Percentiles rank a stretch among this genome's conserved stretches.
Evolutionary conservation across 2,888 invertebrate genomes (phyloP).

Genomic region (Smittia sp.): DNA sequence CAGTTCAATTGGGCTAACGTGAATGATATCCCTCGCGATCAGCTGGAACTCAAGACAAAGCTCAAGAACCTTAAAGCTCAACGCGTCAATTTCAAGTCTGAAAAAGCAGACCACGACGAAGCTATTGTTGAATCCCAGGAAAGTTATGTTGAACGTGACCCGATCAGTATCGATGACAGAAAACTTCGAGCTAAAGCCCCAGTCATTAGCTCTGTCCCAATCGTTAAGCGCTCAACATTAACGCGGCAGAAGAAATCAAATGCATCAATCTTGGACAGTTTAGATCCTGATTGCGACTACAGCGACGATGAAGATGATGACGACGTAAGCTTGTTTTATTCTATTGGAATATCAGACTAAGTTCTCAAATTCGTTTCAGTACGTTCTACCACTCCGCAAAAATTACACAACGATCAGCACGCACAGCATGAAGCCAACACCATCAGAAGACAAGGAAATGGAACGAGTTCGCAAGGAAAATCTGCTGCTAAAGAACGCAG

Average conservation of each 20-base stretch:
- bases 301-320: neutral
- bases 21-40: neutral
- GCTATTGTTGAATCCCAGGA: neutral
- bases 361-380: neutral
- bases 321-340: neutral
- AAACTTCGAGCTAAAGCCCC: no score
- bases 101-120: neutral
- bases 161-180: no score
- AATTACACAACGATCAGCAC: neutral
- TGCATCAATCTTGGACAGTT: neutral
- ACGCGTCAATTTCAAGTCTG: neutral
- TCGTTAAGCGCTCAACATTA: no score
- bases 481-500: conserved; percentile 21
- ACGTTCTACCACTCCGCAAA: neutral
- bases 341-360: neutral
- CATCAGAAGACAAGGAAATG: neutral
- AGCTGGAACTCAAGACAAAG: conserved; percentile 25
- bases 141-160: neutral
- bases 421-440: neutral
- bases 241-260: neutral
- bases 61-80: conserved; percentile 32
- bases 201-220: neutral
- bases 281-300: neutral
- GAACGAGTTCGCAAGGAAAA: conserved; percentile 26
- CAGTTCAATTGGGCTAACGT: neutral